Evolutionary conservation across 2,797 vertebrate genomes (phyloP).

Genomic region (Chrysocyon brachyurus): DNA sequence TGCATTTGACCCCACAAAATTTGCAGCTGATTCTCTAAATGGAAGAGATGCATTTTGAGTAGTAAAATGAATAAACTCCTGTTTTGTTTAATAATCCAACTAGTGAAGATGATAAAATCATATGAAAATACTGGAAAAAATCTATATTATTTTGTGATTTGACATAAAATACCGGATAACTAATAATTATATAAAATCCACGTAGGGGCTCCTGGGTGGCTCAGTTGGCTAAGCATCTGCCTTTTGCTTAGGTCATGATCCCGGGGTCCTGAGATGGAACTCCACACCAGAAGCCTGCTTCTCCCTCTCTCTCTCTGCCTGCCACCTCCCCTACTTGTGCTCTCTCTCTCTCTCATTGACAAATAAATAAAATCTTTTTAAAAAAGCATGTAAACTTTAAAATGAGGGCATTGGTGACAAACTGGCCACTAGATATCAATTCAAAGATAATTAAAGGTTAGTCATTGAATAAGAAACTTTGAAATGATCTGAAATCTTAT

Average conservation of each 20-base stretch:
- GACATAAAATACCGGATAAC: neutral
- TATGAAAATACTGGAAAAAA: neutral
- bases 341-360: too few relatives aligned
- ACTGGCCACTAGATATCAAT: neutral
- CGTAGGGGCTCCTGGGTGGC: too few relatives aligned
- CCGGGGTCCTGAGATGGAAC: too few relatives aligned
- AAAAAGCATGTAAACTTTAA: neutral
- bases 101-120: conserved; percentile 52
- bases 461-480: conserved; percentile 28
- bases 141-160: neutral
- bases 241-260: too few relatives aligned
- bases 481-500: conserved; percentile 29
- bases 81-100: neutral
- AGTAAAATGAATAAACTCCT: neutral
- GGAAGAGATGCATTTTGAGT: conserved; percentile 31
- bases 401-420: neutral
- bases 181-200: neutral
- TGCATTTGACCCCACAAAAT: neutral
- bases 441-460: conserved; percentile 47
- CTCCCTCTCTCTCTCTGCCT: too few relatives aligned
- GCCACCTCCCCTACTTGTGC: too few relatives aligned
- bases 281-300: too few relatives aligned
- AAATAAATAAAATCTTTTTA: too few relatives aligned
- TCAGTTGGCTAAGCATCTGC: too few relatives aligned
- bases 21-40: conserved; percentile 12